These are phyloP conservation scores for Campoplex capitator DNA, from an alignment of 2,888 invertebrate genomes.

Conservation along the genomic window DNA sequence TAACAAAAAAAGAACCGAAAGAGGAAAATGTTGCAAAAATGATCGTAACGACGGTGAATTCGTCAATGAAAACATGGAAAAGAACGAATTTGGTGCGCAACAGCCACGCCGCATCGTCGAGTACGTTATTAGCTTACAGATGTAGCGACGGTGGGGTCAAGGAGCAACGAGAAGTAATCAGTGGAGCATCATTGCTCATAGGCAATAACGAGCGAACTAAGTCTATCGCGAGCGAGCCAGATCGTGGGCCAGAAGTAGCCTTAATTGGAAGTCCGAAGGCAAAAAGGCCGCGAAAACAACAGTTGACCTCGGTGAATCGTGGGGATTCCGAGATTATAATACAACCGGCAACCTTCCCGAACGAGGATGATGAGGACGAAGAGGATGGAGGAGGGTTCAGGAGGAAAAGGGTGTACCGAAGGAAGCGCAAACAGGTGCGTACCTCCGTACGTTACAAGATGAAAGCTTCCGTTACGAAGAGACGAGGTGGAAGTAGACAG, in stretches of 20 bases:
- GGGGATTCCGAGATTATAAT: conserved; percentile 83
- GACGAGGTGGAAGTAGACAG: conserved; percentile 71
- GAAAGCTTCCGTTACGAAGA: conserved; percentile 60
- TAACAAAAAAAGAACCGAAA: not conserved
- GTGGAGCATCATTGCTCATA: conserved; percentile 7
- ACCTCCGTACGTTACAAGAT: conserved; percentile 75
- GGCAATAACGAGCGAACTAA: conserved; percentile 36
- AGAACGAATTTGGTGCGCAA: conserved; percentile 32
- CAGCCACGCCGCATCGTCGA: conserved; percentile 23
- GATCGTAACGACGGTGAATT: not conserved
- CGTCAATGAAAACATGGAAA: conserved; percentile 27
- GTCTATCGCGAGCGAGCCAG: not conserved
- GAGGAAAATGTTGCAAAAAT: not conserved
- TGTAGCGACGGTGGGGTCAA: conserved; percentile 12
- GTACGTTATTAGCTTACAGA: conserved; percentile 50
- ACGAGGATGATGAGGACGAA: conserved; percentile 70
- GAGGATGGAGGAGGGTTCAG: conserved; percentile 70
- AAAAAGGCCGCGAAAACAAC: conserved; percentile 82
- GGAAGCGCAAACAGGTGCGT: conserved; percentile 65
- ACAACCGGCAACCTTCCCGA: conserved; percentile 77
- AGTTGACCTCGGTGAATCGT: conserved; percentile 81
- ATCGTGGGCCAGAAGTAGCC: conserved; percentile 17
- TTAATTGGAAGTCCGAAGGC: conserved; percentile 68
- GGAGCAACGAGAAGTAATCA: not conserved
- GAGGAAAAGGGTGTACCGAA: conserved; percentile 68